A percentile compares a stretch with the other conserved stretches of the same genome.
These are phyloP conservation scores for Ciconia stormi DNA, from an alignment of 2,113 vertebrate genomes.

Conservation along the genomic window DNA sequence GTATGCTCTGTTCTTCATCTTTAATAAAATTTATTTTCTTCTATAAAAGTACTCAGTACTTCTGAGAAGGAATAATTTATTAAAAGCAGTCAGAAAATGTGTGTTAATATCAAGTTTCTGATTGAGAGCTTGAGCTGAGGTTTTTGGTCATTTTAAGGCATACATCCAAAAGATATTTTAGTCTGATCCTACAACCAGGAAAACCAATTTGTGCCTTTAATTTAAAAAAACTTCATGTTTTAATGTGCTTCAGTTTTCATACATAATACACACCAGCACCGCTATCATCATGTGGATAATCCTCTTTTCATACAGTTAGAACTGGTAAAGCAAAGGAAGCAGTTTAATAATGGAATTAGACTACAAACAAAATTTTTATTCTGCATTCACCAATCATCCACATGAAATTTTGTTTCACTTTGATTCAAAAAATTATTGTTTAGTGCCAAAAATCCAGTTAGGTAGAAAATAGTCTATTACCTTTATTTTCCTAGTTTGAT, in stretches of 20 bases:
- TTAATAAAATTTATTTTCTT: not conserved
- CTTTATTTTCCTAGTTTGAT: not conserved
- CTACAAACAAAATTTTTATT: not conserved
- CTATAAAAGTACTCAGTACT: not conserved
- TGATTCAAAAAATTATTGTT: not conserved
- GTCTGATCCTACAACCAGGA: not conserved
- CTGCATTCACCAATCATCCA: not conserved
- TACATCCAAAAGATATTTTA: not conserved
- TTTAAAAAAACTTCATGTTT: not conserved
- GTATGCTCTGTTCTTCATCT: not conserved
- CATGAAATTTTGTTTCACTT: not conserved
- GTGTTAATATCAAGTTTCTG: not conserved
- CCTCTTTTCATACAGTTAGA: not conserved
- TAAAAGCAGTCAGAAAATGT: not conserved
- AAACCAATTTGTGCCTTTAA: not conserved
- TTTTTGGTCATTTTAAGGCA: not conserved
- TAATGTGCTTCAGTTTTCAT: not conserved
- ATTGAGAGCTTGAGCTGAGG: not conserved
- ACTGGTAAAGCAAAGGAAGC: not conserved
- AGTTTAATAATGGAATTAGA: not conserved
- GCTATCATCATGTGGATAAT: not conserved
- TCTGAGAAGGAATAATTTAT: not conserved
- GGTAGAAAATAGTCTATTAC: not conserved
- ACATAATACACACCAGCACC: not conserved
- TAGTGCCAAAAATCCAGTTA: not conserved